Evolutionary conservation across 2,888 invertebrate genomes (phyloP), one percentile per base, ranked within the genome.

Genomic region (Dryocosmus kuriphilus): DNA sequence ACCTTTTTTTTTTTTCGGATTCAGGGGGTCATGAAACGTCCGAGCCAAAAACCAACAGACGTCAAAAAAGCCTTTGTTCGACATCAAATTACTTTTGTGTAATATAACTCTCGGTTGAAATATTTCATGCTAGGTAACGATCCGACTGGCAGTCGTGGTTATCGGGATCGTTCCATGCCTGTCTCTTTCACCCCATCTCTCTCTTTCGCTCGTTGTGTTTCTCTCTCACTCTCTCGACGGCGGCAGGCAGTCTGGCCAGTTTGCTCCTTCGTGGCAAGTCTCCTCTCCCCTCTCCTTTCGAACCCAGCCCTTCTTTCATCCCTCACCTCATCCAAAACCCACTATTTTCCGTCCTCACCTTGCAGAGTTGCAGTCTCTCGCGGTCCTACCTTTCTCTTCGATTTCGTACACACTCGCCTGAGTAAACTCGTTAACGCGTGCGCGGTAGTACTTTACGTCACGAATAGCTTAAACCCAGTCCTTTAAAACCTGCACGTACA

Each of bases 301-400:
- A 30, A 51, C 71, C 71, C n/a, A 22, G 32, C 71, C 32, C 27
- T 71, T 51, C 71, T 71, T 51, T 71, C 71, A 9, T 3, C 46
- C 46, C 16, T 3, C 19, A 16, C 16, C 80, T 77, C 75, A 77
- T 75, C 79, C 74, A 32, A 35, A 55, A 22, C 74, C 57, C 61
- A 38, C 77, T 79, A 79, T 79, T 77, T 80, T 74, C 80, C 79
- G 77, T 78, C 73, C 63, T 75, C 76, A 60, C 76, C 65, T 57
- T 67, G 78, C 60, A 57, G 32, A 32, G 32, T 32, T 32, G 7
- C 32, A 24, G 24, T 51, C 41, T 67, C 46, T 46, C 71, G 32
- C 27, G 27, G 71, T 71, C 71, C 71, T 71, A 51, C 71, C 30
- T 71, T 71, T 71, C 71, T 71, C 30, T 51, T 71, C 71, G 30